Evolutionary conservation across 2,888 invertebrate species (phyloP).

Genomic region (Philhelius pedissequus): DNA sequence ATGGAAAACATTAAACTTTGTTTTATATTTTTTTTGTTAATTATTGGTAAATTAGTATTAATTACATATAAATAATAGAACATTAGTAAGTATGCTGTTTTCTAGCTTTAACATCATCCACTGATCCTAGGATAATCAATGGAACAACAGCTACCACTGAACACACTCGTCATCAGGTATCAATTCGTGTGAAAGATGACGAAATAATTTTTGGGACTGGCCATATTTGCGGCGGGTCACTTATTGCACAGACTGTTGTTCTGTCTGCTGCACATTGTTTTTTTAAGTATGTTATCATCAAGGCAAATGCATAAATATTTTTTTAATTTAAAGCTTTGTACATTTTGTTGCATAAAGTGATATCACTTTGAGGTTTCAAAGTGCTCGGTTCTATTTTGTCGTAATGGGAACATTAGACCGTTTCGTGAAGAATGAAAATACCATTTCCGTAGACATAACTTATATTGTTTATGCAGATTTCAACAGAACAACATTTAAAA

Average conservation of each 20-base stretch:
- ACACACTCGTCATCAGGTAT: slow-evolving; percentile 74
- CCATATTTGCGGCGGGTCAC: slow-evolving; percentile 75
- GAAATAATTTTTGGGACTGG: slow-evolving; percentile 75
- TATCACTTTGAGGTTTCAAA: background rate
- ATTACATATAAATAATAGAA: no score
- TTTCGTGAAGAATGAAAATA: slow-evolving; percentile 70
- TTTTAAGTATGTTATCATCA: slow-evolving; percentile 73
- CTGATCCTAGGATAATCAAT: slow-evolving; percentile 71
- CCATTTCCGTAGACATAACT: slow-evolving; percentile 71
- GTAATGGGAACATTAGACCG: slow-evolving; percentile 77
- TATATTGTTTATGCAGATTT: slow-evolving; percentile 70
- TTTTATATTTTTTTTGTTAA: background rate
- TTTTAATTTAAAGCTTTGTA: background rate
- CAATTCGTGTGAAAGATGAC: slow-evolving; percentile 70
- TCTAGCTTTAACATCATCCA: background rate
- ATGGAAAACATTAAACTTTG: background rate
- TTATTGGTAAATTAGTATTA: background rate
- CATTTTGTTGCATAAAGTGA: background rate
- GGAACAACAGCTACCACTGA: slow-evolving; percentile 71
- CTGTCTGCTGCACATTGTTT: slow-evolving; percentile 76
- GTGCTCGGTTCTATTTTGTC: slow-evolving; percentile 71
- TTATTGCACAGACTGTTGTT: slow-evolving; percentile 72
- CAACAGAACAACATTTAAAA: slow-evolving; percentile 70
- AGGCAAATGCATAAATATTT: background rate
- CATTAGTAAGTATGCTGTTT: no score